Percentiles rank a stretch among this genome's conserved stretches.
Conservation (phyloP, 30 jellyfish, hydroid and myxozoan species). For the Mastigias papua region DNA sequence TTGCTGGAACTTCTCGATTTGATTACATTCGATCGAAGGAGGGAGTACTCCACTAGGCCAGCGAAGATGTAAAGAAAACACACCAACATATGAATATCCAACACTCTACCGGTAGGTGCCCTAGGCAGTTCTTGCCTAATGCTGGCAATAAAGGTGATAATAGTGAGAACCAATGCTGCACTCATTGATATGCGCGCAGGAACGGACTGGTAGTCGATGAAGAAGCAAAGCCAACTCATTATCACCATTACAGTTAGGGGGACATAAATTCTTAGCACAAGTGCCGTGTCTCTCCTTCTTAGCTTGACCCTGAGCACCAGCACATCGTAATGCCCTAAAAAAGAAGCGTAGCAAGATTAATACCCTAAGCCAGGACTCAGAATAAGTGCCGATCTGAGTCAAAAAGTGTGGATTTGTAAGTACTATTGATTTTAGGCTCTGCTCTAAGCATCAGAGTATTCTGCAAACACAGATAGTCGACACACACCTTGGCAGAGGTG, state of each 20-base stretch:
- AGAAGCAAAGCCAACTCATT: slow-evolving; percentile 75
- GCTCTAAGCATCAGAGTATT: not conserved
- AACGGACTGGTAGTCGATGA: slow-evolving; percentile 74
- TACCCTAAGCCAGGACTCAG: not conserved
- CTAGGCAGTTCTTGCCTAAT: slow-evolving; percentile 14
- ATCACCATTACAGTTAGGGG: slow-evolving; percentile 70
- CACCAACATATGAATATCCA: slow-evolving; percentile 68
- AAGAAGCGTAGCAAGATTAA: no score
- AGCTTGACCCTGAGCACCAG: slow-evolving; percentile 40
- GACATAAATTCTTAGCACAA: slow-evolving; percentile 52
- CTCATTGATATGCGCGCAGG: slow-evolving; percentile 79
- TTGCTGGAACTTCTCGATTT: not conserved
- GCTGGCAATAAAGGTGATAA: slow-evolving; percentile 27
- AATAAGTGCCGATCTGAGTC: not conserved
- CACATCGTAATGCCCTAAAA: slow-evolving; percentile 57
- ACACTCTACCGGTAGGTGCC: slow-evolving; percentile 9
- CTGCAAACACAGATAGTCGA: not conserved
- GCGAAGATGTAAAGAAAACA: slow-evolving; percentile 72
- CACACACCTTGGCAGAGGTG: not conserved
- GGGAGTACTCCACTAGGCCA: slow-evolving; percentile 76
- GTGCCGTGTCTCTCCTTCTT: slow-evolving; percentile 33
- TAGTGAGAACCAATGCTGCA: slow-evolving; percentile 55
- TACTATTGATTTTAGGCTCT: not conserved
- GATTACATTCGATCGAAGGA: slow-evolving; percentile 76
- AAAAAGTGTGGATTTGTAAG: not conserved